Conservation (phyloP, 1,140 invertebrate genomes). For the Platyura marginata region DNA sequence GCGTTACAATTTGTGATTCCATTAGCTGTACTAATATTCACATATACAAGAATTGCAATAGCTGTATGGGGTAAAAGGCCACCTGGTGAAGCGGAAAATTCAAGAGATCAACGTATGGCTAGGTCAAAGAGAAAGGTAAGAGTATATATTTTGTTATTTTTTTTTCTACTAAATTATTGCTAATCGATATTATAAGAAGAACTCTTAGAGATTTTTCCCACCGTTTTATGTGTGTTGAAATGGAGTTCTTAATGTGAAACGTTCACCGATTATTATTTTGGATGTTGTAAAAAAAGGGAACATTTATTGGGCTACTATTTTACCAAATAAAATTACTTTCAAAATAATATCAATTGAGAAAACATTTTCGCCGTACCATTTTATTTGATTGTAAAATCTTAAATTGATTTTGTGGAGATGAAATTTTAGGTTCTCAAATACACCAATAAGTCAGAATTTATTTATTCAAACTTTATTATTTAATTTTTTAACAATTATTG, state of each 20-base stretch:
- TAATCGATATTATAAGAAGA: too few relatives aligned
- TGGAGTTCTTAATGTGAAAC: not conserved
- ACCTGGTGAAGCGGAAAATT: constrained; percentile 69
- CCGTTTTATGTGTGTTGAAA: not conserved
- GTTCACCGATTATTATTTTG: too few relatives aligned
- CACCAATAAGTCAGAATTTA: too few relatives aligned
- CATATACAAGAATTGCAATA: constrained; percentile 69
- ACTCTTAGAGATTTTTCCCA: not conserved
- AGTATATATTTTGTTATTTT: not conserved
- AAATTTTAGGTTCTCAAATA: too few relatives aligned
- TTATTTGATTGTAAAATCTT: too few relatives aligned
- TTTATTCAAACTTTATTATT: too few relatives aligned
- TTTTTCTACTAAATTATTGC: not conserved
- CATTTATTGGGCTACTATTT: not conserved
- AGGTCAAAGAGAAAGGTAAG: constrained; percentile 77
- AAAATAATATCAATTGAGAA: not conserved
- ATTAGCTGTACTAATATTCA: constrained; percentile 63
- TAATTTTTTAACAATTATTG: too few relatives aligned
- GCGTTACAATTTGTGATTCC: constrained; percentile 74
- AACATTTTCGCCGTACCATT: not conserved
- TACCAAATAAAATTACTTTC: not conserved
- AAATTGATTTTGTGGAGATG: too few relatives aligned
- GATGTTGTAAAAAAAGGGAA: not conserved
- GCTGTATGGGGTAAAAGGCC: constrained; percentile 76
- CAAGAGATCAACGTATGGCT: constrained; percentile 61